Conservation (phyloP, 2,888 invertebrate genomes). For the Apotomis turbidana region DNA sequence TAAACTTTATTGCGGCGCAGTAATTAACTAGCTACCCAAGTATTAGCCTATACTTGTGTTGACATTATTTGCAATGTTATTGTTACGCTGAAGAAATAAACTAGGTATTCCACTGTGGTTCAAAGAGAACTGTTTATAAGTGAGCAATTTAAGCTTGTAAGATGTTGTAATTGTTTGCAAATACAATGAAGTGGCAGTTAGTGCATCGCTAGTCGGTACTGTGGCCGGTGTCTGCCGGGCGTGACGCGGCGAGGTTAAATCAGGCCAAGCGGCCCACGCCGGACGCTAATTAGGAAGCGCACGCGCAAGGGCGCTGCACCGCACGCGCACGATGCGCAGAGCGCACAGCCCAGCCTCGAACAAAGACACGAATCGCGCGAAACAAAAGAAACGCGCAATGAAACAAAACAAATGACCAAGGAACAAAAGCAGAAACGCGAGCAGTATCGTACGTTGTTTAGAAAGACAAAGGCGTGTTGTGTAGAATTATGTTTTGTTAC, state of each 20-base stretch:
- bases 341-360: conserved; percentile 51
- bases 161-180: conserved; percentile 17
- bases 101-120: background rate
- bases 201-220: conserved; percentile 30
- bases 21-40: conserved; percentile 9
- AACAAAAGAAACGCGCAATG: conserved; percentile 60
- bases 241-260: conserved; percentile 75
- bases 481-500: conserved; percentile 64
- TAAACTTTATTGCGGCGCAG: conserved; percentile 1
- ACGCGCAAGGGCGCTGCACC: conserved; percentile 76
- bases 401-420: conserved; percentile 58
- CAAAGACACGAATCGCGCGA: conserved; percentile 59
- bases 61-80: background rate
- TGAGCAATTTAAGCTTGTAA: background rate
- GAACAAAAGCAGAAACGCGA: conserved; percentile 63
- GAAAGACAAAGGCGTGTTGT: conserved; percentile 68
- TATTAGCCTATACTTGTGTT: background rate
- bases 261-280: conserved; percentile 70
- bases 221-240: conserved; percentile 46
- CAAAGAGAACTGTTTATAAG: background rate
- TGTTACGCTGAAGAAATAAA: background rate
- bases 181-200: conserved; percentile 34
- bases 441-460: conserved; percentile 55
- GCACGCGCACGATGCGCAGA: conserved; percentile 58
- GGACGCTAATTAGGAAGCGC: conserved; percentile 79